Conservation (phyloP, 2,888 invertebrate species). For the Serripes groenlandicus region DNA sequence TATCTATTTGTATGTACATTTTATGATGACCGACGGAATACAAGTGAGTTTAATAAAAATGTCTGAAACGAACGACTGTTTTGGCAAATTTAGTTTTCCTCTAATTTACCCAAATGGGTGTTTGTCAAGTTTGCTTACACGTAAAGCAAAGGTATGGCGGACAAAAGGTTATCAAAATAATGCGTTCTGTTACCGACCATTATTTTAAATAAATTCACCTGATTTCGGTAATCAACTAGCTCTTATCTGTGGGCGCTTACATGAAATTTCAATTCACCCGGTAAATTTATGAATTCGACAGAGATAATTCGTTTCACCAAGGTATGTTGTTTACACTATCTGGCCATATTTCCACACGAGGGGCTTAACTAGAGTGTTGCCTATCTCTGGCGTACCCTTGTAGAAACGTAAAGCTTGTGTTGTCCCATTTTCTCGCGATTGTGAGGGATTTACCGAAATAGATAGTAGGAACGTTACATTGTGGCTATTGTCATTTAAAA, state of each 20-base stretch:
- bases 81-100: too few species aligned
- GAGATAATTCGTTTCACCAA: constrained; percentile 44
- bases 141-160: not conserved
- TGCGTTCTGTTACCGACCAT: constrained; percentile 11
- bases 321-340: constrained; percentile 69
- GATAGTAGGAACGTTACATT: constrained; percentile 31
- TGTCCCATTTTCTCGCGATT: constrained; percentile 55
- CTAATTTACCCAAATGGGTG: constrained; percentile 8
- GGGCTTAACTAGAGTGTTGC: constrained; percentile 58
- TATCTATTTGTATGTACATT: too few species aligned
- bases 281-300: constrained; percentile 37
- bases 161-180: constrained; percentile 23
- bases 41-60: too few species aligned
- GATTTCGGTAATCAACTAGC: constrained; percentile 11
- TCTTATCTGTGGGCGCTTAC: constrained; percentile 35
- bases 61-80: too few species aligned
- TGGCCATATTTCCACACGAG: constrained; percentile 61
- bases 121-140: not conserved
- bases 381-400: constrained; percentile 54
- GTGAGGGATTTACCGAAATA: constrained; percentile 22
- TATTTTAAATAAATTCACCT: constrained; percentile 15
- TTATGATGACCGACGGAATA: too few species aligned
- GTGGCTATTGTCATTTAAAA: too few species aligned
- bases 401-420: constrained; percentile 24
- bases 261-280: constrained; percentile 54